phyloP scores from a whole-genome alignment of 2,888 invertebrate genomes.

The Tricholauxania praeusta region DNA sequence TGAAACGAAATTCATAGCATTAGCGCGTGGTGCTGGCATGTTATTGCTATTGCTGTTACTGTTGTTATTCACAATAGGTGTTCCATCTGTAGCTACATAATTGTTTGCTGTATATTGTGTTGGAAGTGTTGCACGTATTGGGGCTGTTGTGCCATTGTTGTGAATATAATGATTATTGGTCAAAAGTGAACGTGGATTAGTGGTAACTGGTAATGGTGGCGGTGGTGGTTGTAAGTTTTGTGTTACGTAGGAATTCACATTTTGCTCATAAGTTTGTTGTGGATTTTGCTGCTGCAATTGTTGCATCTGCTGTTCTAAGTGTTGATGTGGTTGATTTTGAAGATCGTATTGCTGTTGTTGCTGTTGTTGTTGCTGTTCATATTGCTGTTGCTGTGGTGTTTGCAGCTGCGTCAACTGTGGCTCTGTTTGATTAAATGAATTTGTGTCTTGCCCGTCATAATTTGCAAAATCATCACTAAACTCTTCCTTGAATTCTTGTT shows the following conservation, averaged over 20 bases:
- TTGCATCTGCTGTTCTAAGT: slow-evolving; percentile 38
- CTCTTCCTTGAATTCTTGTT: slow-evolving; percentile 53
- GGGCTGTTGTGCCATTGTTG: slow-evolving; percentile 29
- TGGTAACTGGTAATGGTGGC: neutral
- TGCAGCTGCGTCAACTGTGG: slow-evolving; percentile 56
- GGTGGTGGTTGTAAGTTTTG: slow-evolving; percentile 28
- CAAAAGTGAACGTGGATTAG: slow-evolving; percentile 8
- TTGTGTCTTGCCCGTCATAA: slow-evolving; percentile 6
- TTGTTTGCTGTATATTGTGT: slow-evolving; percentile 30
- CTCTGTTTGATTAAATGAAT: slow-evolving; percentile 45
- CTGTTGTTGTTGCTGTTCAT: slow-evolving; percentile 34
- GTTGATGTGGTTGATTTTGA: slow-evolving; percentile 46
- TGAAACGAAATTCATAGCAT: neutral
- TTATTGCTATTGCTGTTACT: slow-evolving; percentile 40
- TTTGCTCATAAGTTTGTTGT: slow-evolving; percentile 23
- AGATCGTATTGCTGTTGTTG: slow-evolving; percentile 37
- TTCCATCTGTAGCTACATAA: slow-evolving; percentile 34
- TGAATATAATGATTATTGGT: slow-evolving; percentile 22
- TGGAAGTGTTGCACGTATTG: neutral
- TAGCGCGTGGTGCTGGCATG: slow-evolving; percentile 48
- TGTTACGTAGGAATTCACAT: slow-evolving; percentile 31
- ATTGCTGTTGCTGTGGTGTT: slow-evolving; percentile 50
- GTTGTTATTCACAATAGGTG: slow-evolving; percentile 28
- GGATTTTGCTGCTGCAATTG: slow-evolving; percentile 53
- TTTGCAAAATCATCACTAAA: slow-evolving; percentile 46